phyloP scores from a whole-genome alignment of 2,113 vertebrate species.

The Neogobius melanostomus region DNA sequence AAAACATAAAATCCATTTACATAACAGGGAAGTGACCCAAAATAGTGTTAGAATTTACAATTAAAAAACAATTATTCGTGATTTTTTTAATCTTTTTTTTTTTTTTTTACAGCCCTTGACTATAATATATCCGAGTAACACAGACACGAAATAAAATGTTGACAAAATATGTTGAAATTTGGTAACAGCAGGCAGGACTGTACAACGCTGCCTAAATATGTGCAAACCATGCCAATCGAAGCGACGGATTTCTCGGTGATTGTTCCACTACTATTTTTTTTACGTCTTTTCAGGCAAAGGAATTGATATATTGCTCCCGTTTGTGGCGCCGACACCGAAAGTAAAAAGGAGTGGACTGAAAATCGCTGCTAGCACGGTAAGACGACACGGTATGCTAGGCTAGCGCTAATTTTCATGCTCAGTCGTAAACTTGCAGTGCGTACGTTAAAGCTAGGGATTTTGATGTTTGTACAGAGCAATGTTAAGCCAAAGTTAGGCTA shows the following conservation, averaged over 20 bases:
- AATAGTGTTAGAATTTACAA: conserved; percentile 60
- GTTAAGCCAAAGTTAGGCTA: too few species aligned
- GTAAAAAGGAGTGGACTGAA: conserved; percentile 9
- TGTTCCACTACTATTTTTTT: conserved; percentile 59
- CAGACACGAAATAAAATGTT: conserved; percentile 56
- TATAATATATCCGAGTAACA: conserved; percentile 63
- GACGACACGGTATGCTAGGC: not conserved
- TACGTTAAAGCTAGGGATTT: not conserved
- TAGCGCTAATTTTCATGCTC: not conserved
- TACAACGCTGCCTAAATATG: conserved; percentile 63
- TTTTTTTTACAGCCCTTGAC: conserved; percentile 70
- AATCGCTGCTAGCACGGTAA: not conserved
- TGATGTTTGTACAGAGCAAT: too few species aligned
- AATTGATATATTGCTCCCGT: conserved; percentile 54
- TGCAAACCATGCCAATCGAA: conserved; percentile 74
- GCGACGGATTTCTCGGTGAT: conserved; percentile 66
- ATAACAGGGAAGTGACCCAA: conserved; percentile 33
- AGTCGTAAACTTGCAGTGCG: too few species aligned
- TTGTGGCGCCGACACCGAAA: conserved; percentile 8
- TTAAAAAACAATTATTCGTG: conserved; percentile 47
- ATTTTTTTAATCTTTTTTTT: conserved; percentile 6
- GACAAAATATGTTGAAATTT: conserved; percentile 62
- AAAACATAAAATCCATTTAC: conserved; percentile 40
- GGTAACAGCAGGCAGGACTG: conserved; percentile 68
- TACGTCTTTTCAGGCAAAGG: conserved; percentile 46